Percentiles rank a stretch among this genome's conserved stretches.
phyloP scores from a whole-genome alignment of 2,113 vertebrate genomes.

The Clarias macrocephalus region DNA sequence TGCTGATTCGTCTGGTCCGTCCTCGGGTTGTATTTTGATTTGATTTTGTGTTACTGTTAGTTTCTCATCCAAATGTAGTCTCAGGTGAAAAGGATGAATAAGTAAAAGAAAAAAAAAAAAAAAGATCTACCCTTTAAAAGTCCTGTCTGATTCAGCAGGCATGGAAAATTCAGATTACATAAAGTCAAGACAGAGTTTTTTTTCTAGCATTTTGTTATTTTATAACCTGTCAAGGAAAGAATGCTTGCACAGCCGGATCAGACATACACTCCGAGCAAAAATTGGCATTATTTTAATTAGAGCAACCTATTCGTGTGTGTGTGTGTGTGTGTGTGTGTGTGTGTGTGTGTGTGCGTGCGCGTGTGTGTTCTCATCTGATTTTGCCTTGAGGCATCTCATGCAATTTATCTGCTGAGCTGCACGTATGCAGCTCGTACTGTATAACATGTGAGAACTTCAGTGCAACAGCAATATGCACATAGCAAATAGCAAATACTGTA shows the following conservation, averaged over 20 bases:
- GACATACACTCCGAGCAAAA: constrained; percentile 27
- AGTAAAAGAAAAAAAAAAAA: background rate
- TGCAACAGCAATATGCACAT: background rate
- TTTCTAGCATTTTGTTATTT: constrained; percentile 4
- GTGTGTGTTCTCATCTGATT: background rate
- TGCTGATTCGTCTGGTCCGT: background rate
- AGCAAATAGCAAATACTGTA: constrained; percentile 9
- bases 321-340: background rate
- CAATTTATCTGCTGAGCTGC: background rate
- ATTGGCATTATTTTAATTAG: constrained; percentile 7
- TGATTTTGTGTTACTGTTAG: background rate
- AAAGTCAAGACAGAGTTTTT: constrained; percentile 11
- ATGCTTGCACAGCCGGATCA: constrained; percentile 30
- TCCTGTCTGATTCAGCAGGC: constrained; percentile 1
- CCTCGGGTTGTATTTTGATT: background rate
- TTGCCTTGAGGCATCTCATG: background rate
- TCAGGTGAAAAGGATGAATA: background rate
- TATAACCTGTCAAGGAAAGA: constrained; percentile 2
- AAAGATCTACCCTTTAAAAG: no score
- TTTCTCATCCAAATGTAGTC: background rate
- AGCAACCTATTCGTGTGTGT: constrained; percentile 4
- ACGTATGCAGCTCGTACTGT: background rate
- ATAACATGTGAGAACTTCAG: background rate
- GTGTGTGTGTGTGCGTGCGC: background rate
- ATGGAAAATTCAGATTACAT: background rate